phyloP scores from a whole-genome alignment of 2,113 vertebrate species.

The Pterocles orientalis region DNA sequence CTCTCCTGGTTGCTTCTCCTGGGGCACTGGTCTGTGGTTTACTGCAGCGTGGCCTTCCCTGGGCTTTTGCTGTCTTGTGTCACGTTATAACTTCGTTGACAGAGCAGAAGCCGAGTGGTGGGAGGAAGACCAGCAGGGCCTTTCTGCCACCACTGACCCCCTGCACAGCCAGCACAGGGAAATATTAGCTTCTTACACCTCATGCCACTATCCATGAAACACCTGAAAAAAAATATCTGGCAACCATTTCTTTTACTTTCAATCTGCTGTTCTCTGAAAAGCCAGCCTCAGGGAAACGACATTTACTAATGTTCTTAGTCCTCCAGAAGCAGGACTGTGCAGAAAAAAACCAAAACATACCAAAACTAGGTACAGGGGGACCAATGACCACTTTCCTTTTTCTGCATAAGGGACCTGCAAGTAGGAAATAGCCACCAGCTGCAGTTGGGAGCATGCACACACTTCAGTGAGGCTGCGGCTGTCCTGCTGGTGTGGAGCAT shows the following conservation, averaged over 20 bases:
- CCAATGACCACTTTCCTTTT: not conserved
- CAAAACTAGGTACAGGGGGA: not conserved
- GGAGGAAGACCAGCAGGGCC: not conserved
- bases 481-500: not conserved
- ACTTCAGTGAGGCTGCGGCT: not conserved
- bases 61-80: not conserved
- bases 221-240: not conserved
- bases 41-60: rapidly evolving
- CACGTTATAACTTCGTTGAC: rapidly evolving
- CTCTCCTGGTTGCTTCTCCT: not conserved
- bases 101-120: not conserved
- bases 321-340: not conserved
- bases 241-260: not conserved
- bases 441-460: not conserved
- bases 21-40: not conserved
- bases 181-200: not conserved
- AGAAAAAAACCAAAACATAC: rapidly evolving
- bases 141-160: not conserved
- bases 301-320: not conserved
- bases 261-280: not conserved
- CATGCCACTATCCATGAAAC: not conserved
- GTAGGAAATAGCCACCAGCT: not conserved
- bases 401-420: not conserved
- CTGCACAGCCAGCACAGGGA: not conserved
- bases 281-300: not conserved